A percentile compares a stretch with the other conserved stretches of the same genome.
These are phyloP conservation scores for Todiramphus saurophagus DNA, from an alignment of 2,113 vertebrate species.

Conservation along the genomic window DNA sequence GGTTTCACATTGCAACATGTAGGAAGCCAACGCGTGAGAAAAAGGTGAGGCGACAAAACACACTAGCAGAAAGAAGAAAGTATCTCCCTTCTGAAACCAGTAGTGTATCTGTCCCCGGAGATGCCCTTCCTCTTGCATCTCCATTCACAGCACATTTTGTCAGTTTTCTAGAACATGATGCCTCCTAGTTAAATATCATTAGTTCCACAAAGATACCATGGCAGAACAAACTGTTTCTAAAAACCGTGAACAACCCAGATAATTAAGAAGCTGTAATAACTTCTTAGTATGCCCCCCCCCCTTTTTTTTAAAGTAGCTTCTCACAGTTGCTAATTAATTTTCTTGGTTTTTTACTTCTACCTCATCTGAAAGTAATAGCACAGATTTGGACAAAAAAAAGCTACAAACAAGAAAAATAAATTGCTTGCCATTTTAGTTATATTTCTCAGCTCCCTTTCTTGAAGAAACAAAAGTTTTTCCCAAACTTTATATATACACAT, in stretches of 20 bases:
- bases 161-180: not conserved
- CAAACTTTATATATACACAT: not conserved
- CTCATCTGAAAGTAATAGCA: not conserved
- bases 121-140: not conserved
- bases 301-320: not conserved
- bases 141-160: not conserved
- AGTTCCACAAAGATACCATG: not conserved
- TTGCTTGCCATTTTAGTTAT: not conserved
- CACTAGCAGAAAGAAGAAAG: not conserved
- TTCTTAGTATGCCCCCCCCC: not conserved
- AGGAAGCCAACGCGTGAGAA: not conserved
- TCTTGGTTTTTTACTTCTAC: not conserved
- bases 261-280: not conserved
- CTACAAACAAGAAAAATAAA: not conserved
- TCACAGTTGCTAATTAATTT: not conserved
- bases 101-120: rapidly evolving
- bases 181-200: not conserved
- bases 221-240: not conserved
- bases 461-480: not conserved
- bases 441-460: not conserved
- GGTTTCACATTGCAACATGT: not conserved
- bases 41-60: not conserved
- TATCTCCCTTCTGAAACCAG: not conserved
- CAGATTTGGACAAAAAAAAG: not conserved
- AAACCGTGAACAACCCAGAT: not conserved